phyloP scores from a whole-genome alignment of 1,140 invertebrate species.

The Galendromus occidentalis region DNA sequence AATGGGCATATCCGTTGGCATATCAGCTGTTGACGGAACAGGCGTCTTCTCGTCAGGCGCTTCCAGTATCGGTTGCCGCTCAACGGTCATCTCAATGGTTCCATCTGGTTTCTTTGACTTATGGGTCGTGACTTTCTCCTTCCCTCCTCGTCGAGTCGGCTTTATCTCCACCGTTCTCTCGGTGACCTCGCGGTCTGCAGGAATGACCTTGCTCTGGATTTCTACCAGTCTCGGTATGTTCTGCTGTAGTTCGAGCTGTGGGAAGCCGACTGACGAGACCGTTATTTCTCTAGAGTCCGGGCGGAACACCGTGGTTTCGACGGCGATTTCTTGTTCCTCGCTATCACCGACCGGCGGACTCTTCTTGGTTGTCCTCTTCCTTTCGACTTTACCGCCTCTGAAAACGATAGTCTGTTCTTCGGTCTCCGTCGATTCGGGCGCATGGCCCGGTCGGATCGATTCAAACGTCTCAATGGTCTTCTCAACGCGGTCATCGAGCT shows the following conservation, averaged over 20 bases:
- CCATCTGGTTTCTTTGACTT: neutral
- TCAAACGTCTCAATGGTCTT: neutral
- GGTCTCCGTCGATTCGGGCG: neutral
- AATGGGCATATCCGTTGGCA: no score
- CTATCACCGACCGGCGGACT: neutral
- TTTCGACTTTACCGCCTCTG: neutral
- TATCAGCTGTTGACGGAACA: no score
- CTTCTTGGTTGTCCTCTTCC: neutral
- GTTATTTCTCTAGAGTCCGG: neutral
- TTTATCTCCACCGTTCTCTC: neutral
- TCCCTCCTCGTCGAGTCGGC: neutral
- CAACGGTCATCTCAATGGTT: neutral
- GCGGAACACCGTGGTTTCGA: neutral
- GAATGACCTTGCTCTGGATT: no score
- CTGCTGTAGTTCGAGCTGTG: neutral
- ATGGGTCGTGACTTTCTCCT: neutral
- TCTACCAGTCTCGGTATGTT: neutral
- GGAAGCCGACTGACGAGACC: neutral
- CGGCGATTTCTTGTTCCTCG: neutral
- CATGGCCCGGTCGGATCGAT: neutral
- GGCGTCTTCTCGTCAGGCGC: no score
- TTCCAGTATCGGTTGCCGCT: neutral
- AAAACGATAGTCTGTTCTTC: neutral
- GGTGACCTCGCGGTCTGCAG: neutral
- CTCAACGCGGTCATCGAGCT: neutral